Conservation (phyloP, 1,140 invertebrate species). For the Propsilocerus akamusi region DNA sequence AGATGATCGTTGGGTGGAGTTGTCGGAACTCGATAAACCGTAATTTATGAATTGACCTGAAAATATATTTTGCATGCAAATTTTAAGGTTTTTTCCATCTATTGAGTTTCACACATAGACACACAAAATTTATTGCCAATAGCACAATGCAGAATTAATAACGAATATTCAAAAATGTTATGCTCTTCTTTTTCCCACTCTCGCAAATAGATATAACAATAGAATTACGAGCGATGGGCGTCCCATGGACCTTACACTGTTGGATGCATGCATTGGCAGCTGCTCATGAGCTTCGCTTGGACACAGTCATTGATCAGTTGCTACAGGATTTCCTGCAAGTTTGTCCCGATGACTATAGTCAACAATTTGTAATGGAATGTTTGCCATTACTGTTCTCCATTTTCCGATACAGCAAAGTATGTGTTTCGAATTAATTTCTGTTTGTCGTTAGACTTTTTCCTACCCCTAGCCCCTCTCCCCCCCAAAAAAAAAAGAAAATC, state of each 20-base stretch:
- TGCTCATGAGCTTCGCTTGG: slow-evolving; percentile 61
- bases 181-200: background rate
- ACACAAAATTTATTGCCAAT: background rate
- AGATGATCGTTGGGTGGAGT: too few relatives aligned
- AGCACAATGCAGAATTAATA: background rate
- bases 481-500: too few relatives aligned
- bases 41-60: too few relatives aligned
- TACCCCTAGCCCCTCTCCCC: too few relatives aligned
- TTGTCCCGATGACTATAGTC: slow-evolving; percentile 65
- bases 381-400: slow-evolving; percentile 77
- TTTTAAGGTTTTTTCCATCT: too few relatives aligned
- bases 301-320: slow-evolving; percentile 74
- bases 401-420: slow-evolving; percentile 73
- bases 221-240: slow-evolving; percentile 60
- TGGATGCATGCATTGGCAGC: slow-evolving; percentile 81
- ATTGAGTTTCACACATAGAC: too few relatives aligned
- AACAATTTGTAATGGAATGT: slow-evolving; percentile 77
- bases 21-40: too few relatives aligned
- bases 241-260: slow-evolving; percentile 77
- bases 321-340: slow-evolving; percentile 80
- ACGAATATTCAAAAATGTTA: background rate
- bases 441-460: too few relatives aligned
- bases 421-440: slow-evolving; percentile 5
- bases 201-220: slow-evolving; percentile 52
- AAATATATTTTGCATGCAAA: too few relatives aligned